Evolutionary conservation across 2,797 vertebrate genomes (phyloP).

Genomic region (Amazona ochrocephala): DNA sequence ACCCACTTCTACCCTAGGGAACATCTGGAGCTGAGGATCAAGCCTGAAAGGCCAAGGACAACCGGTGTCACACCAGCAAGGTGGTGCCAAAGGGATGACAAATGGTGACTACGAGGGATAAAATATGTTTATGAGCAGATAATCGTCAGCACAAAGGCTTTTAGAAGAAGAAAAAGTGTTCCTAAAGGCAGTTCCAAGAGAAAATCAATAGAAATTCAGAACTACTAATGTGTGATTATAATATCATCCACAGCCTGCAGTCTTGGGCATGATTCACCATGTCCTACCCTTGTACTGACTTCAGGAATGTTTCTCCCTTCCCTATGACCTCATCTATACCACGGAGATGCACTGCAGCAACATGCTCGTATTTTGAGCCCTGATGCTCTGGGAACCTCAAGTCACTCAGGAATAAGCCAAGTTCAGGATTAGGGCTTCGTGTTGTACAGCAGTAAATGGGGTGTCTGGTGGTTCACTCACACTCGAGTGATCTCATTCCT

Average conservation of each 20-base stretch:
- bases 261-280: not conserved
- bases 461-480: not conserved
- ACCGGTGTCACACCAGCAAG: not conserved
- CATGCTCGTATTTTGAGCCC: not conserved
- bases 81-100: not conserved
- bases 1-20: not conserved
- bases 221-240: not conserved
- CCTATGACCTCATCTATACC: constrained; percentile 9
- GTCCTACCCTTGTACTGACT: not conserved
- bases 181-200: not conserved
- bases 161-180: not conserved
- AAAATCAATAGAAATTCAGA: constrained; percentile 5
- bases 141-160: not conserved
- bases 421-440: not conserved
- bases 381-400: not conserved
- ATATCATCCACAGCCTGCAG: not conserved
- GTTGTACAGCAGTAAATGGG: not conserved
- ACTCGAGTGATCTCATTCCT: not conserved
- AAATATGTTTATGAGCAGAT: not conserved
- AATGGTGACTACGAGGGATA: not conserved
- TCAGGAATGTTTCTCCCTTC: not conserved
- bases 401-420: not conserved
- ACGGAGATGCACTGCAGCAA: constrained; percentile 19
- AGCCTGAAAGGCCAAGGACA: not conserved
- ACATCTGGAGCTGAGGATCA: not conserved